A percentile compares a stretch with the other conserved stretches of the same genome.
phyloP scores from a whole-genome alignment of 2,797 vertebrate genomes.

The Phrynocephalus forsythii region DNA sequence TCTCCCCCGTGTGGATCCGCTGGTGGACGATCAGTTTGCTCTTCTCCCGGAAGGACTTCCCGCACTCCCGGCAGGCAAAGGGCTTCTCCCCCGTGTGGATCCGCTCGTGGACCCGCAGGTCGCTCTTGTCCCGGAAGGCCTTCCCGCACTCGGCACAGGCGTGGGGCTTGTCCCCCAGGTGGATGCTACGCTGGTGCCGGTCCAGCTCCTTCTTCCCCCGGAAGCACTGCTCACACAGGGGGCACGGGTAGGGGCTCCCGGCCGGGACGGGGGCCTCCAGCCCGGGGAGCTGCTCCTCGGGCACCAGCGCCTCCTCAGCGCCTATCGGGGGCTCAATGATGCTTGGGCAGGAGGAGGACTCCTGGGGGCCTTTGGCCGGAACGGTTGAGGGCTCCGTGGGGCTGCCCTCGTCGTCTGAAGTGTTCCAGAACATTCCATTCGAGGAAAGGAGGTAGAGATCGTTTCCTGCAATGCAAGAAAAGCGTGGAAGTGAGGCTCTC shows the following conservation, averaged over 20 bases:
- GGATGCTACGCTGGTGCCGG: not conserved
- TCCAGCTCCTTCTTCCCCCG: conserved; percentile 13
- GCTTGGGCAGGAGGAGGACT: not conserved
- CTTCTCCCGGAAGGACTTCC: not conserved
- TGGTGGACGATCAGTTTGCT: conserved; percentile 31
- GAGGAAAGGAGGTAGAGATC: conserved; percentile 26
- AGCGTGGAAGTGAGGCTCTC: not conserved
- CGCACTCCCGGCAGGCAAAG: not conserved
- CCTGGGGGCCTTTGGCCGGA: not conserved
- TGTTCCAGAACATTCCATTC: not conserved
- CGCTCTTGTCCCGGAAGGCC: conserved; percentile 15
- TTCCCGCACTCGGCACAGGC: conserved; percentile 3
- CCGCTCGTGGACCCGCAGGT: conserved; percentile 3
- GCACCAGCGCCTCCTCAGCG: not conserved
- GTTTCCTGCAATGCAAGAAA: not conserved
- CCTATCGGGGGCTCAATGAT: not conserved
- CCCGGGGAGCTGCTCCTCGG: not conserved
- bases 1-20: conserved; percentile 31
- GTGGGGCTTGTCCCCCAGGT: conserved; percentile 9
- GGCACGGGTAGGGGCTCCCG: not conserved
- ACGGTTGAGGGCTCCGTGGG: not conserved
- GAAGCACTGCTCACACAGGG: conserved; percentile 4
- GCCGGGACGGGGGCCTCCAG: not conserved
- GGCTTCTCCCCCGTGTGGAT: conserved; percentile 15
- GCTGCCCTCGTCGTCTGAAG: not conserved